Base-by-base conservation (phyloP, 2,113 vertebrate species). In the Coreoperca whiteheadi region DNA sequence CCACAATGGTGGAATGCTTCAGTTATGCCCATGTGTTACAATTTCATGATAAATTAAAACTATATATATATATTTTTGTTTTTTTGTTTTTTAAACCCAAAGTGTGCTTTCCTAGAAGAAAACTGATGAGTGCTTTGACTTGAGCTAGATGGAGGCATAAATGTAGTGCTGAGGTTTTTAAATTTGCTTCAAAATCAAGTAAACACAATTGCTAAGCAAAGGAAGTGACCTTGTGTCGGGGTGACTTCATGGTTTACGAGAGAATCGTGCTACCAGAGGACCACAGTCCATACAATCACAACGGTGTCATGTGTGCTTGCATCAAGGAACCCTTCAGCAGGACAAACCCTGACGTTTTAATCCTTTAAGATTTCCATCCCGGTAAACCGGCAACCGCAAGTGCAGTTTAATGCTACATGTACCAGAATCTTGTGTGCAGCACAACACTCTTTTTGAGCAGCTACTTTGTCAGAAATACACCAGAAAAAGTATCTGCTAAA, bases 101-200 rank as follows among this genome's bases (percentile, higher is more conserved):
- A n/a, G n/a, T n/a, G n/a, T n/a, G n/a, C n/a, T n/a, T n/a, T n/a
- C n/a, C n/a, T n/a, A n/a, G n/a, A n/a, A n/a, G n/a, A n/a, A n/a
- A 20, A 76, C 9, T 30, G 28, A 57, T 32, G 48, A 37, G 43
- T 18, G 11, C 46, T 71, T 28, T 59, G 54, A 34, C 30, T 50
- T 70, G 25, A 53, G 14, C 20, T 10, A 28, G 30, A 50, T 9
- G 54, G 41, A 69, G 1, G 12, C 30, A 46, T 34, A 34, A 39
- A 61, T 51, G 8, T 8, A 4, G 16, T 11, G 30, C 63, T 60
- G 43, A 54, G 67, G 25, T 57, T 69, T n/a, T 75, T 54, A 32
- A 21, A 43, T 53, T 63, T 18, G 23, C 50, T 77, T 50, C 59
- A 34, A 53, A 75, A 51, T 61, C 3, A 74, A 74, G 11, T 48